These are phyloP conservation scores for Scortum barcoo DNA, from an alignment of 2,113 vertebrate species.

Conservation along the genomic window DNA sequence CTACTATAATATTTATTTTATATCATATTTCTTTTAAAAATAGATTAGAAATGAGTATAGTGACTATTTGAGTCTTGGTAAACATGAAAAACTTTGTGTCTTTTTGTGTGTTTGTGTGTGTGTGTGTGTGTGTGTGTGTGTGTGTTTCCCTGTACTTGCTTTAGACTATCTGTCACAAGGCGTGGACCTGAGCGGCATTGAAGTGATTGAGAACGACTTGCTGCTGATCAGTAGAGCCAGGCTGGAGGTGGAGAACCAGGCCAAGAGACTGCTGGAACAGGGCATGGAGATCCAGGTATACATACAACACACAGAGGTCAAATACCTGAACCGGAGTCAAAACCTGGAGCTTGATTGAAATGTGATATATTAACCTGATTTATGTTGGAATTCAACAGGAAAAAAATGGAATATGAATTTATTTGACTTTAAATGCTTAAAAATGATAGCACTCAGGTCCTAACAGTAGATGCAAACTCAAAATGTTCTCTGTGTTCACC, in stretches of 20 bases:
- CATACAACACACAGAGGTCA: neutral
- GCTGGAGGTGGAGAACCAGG: slow-evolving; percentile 98
- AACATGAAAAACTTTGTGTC: no score
- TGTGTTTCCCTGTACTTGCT: slow-evolving; percentile 21
- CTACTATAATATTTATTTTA: neutral
- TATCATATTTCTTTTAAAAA: neutral
- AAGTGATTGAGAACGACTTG: slow-evolving; percentile 96
- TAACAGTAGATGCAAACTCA: no score
- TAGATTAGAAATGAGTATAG: neutral
- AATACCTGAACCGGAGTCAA: no score
- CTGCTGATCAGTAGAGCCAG: slow-evolving; percentile 96
- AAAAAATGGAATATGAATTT: no score
- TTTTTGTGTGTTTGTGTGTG: neutral
- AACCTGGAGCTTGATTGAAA: no score
- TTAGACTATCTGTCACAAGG: slow-evolving; percentile 98
- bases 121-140: neutral
- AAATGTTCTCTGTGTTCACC: neutral
- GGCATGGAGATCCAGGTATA: slow-evolving; percentile 97
- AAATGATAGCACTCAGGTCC: no score
- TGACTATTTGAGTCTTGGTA: neutral
- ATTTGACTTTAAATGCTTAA: no score
- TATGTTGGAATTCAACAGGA: no score
- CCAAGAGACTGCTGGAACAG: slow-evolving; percentile 95
- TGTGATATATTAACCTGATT: no score
- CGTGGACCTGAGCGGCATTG: slow-evolving; percentile 95